Evolutionary conservation across 2,113 vertebrate genomes (phyloP).

Genomic region (Oxyruncus cristatus): DNA sequence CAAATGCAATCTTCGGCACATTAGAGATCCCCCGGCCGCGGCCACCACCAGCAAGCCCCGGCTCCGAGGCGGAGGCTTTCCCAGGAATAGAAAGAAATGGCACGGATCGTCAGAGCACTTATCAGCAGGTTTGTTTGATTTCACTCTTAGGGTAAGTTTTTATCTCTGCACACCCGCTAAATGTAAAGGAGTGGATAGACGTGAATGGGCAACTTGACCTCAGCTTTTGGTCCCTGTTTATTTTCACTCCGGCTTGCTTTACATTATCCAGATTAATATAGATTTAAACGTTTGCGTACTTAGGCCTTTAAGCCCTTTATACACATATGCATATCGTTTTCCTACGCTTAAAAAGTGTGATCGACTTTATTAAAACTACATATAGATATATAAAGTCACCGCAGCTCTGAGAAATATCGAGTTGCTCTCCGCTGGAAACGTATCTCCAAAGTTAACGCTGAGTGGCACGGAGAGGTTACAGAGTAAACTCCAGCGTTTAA

Average conservation of each 20-base stretch:
- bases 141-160: conserved; percentile 64
- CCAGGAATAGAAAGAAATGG: conserved; percentile 35
- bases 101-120: conserved; percentile 57
- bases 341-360: not conserved
- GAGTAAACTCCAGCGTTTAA: not conserved
- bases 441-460: not conserved
- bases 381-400: not conserved
- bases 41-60: conserved; percentile 29
- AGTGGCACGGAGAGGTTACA: not conserved
- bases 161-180: conserved; percentile 58
- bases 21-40: conserved; percentile 57
- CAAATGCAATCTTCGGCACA: conserved; percentile 73
- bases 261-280: conserved; percentile 64
- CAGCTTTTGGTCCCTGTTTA: conserved; percentile 58
- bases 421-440: not conserved
- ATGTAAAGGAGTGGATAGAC: conserved; percentile 57
- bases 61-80: conserved; percentile 32
- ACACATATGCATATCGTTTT: conserved; percentile 32
- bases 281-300: conserved; percentile 60
- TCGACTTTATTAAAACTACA: conserved; percentile 17
- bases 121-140: conserved; percentile 76
- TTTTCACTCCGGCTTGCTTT: conserved; percentile 61
- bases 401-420: not conserved
- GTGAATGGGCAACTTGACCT: conserved; percentile 67
- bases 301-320: conserved; percentile 54